Percentiles rank a stretch among this genome's conserved stretches.
Conservation (phyloP, 2,113 vertebrate species). For the Epinephelus cyanopodus region DNA sequence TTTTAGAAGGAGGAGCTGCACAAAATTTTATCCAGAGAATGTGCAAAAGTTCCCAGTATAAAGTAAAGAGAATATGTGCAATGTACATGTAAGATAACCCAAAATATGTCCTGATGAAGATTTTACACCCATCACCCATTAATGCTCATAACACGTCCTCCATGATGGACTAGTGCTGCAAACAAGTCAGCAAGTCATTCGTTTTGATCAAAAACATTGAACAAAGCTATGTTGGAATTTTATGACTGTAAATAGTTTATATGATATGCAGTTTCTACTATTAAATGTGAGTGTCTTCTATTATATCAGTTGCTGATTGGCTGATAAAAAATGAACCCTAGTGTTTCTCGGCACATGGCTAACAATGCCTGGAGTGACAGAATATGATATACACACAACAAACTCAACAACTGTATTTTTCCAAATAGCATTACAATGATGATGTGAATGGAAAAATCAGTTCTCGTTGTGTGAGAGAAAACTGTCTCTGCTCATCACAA, state of each 20-base stretch:
- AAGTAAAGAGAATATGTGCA: not conserved
- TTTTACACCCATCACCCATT: not conserved
- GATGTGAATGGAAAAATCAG: conserved; percentile 4
- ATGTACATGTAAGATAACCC: not conserved
- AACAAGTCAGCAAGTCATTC: not conserved
- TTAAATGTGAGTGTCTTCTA: too few relatives aligned
- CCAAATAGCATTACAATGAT: conserved; percentile 14
- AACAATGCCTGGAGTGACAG: not conserved
- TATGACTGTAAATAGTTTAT: not conserved
- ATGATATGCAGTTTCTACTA: not conserved
- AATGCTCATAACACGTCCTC: not conserved
- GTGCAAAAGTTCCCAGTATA: too few relatives aligned
- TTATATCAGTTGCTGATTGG: not conserved
- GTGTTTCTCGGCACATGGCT: not conserved
- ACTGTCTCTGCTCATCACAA: conserved; percentile 23
- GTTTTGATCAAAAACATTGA: not conserved
- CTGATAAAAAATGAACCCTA: not conserved
- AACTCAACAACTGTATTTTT: not conserved
- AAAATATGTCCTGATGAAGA: not conserved
- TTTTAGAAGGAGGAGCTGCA: not conserved
- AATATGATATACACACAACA: conserved; percentile 21
- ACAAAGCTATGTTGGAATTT: not conserved
- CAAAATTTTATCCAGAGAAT: not conserved
- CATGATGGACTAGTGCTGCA: not conserved
- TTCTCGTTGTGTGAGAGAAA: conserved; percentile 3